These are phyloP conservation scores for Drosophila robusta DNA, from an alignment of 2,888 invertebrate genomes.

Conservation along the genomic window DNA sequence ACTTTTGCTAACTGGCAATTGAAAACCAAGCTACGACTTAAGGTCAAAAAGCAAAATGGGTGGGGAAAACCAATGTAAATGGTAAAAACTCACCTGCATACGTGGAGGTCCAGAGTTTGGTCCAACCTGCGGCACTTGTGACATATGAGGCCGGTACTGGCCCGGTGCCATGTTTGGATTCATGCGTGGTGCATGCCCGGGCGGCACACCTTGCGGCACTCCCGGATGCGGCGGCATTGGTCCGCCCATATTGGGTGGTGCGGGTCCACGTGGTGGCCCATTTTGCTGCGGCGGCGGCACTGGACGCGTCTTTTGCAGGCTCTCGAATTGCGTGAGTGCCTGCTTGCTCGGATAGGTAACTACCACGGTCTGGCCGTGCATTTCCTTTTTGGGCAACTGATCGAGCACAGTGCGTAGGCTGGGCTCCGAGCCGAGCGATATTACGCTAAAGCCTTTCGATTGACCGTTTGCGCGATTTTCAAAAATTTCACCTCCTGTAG, in stretches of 20 bases:
- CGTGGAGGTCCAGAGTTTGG: conserved; percentile 88
- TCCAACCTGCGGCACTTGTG: conserved; percentile 87
- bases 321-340: conserved; percentile 93
- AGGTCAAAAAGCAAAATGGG: conserved; percentile 19
- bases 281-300: conserved; percentile 89
- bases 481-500: conserved; percentile 99
- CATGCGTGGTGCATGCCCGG: conserved; percentile 86
- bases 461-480: conserved; percentile 99
- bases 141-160: conserved; percentile 87
- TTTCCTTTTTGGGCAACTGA: conserved; percentile 96
- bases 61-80: not conserved
- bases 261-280: conserved; percentile 86
- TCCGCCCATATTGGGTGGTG: conserved; percentile 84
- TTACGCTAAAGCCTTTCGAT: conserved; percentile 98
- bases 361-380: conserved; percentile 97
- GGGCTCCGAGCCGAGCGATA: conserved; percentile 96
- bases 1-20: conserved; percentile 26
- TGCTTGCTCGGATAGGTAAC: conserved; percentile 98
- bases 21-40: conserved; percentile 35
- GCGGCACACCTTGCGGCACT: conserved; percentile 85
- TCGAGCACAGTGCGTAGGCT: conserved; percentile 96
- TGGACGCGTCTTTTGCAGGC: conserved; percentile 95
- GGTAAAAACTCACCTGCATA: conserved; percentile 86
- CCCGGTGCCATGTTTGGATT: conserved; percentile 87
- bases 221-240: conserved; percentile 86